A percentile compares a stretch with the other conserved stretches of the same genome.
Conservation (phyloP, 2,888 invertebrate species). For the Marronus borbonicus region DNA sequence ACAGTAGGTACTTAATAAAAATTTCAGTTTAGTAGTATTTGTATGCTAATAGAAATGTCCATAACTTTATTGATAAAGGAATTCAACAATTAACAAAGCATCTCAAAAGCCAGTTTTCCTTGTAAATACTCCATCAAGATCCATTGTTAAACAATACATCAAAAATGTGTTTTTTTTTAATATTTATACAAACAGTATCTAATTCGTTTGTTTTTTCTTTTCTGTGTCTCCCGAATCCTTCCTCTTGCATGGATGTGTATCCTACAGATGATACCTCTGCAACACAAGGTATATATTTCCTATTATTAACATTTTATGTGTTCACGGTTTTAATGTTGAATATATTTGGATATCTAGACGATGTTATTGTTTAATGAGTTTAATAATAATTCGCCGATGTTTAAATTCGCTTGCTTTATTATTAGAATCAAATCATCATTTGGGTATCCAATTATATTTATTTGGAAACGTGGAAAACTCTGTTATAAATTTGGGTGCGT, state of each 20-base stretch:
- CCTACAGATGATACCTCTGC: conserved; percentile 65
- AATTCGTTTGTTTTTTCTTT: conserved; percentile 49
- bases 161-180: conserved; percentile 1
- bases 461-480: conserved; percentile 16
- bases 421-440: not conserved
- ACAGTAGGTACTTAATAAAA: not conserved
- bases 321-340: conserved; percentile 30
- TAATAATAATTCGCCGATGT: not conserved
- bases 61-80: not conserved
- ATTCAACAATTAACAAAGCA: conserved; percentile 40
- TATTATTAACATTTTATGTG: conserved; percentile 52
- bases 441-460: conserved; percentile 17
- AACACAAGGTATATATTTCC: conserved; percentile 63
- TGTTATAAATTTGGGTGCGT: conserved; percentile 36
- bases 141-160: conserved; percentile 11
- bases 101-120: conserved; percentile 19
- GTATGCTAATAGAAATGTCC: conserved; percentile 17
- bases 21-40: not conserved
- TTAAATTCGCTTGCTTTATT: not conserved
- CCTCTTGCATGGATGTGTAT: conserved; percentile 61
- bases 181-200: conserved; percentile 32
- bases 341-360: conserved; percentile 38
- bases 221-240: conserved; percentile 51
- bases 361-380: not conserved
- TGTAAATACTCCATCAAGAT: conserved; percentile 40